Evolutionary conservation across 2,797 vertebrate genomes (phyloP).

Genomic region (Thamnophis elegans): DNA sequence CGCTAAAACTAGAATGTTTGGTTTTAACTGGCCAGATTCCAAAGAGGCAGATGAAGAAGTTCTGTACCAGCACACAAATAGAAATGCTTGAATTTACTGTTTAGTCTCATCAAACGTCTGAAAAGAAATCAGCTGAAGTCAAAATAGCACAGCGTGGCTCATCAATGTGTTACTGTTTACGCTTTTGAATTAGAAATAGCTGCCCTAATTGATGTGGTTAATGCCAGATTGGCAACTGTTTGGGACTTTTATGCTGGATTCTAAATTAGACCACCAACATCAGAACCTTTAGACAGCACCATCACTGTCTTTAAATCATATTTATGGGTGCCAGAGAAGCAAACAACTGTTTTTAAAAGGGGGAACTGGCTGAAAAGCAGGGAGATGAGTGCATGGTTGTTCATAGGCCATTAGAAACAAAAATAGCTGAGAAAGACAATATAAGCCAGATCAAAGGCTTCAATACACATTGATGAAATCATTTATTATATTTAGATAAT

Average conservation of each 20-base stretch:
- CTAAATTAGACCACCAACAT: conserved; percentile 5
- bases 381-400: background rate
- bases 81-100: background rate
- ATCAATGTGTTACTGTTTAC: background rate
- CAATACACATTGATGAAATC: background rate
- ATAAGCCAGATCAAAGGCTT: background rate
- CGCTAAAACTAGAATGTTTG: background rate
- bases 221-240: background rate
- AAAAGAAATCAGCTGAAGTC: conserved; percentile 13
- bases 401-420: background rate
- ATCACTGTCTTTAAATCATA: background rate
- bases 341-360: background rate
- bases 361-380: conserved; percentile 11
- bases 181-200: conserved; percentile 15
- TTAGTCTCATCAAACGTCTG: conserved; percentile 7
- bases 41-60: background rate
- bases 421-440: background rate
- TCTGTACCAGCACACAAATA: background rate
- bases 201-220: background rate
- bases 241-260: conserved; percentile 4
- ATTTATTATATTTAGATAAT: conserved; percentile 14
- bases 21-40: background rate
- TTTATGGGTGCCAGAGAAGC: conserved; percentile 4
- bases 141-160: background rate
- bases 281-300: conserved; percentile 1